Conservation (phyloP, 2,888 invertebrate genomes). For the Tetanocera ferruginea region DNA sequence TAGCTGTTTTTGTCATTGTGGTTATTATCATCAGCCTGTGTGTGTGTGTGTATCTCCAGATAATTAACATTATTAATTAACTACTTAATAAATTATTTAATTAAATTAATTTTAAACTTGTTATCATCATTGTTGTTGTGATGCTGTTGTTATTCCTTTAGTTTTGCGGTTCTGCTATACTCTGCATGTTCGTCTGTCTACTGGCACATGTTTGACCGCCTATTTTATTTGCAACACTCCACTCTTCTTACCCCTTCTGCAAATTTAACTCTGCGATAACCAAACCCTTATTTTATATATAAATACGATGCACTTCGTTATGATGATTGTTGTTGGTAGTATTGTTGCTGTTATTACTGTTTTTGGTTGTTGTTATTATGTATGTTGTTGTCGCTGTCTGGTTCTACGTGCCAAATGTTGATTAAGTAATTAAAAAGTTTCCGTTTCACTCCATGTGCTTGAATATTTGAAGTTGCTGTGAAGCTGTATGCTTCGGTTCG, state of each 20-base stretch:
- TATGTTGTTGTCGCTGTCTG: background rate
- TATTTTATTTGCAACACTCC: no score
- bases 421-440: slow-evolving; percentile 20
- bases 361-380: background rate
- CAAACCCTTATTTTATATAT: no score
- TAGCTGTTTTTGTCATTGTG: background rate
- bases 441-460: background rate
- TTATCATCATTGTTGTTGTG: background rate
- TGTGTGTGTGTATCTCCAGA: no score
- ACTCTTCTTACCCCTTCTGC: no score
- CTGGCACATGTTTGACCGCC: background rate
- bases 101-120: slow-evolving; percentile 12
- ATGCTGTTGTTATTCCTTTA: no score
- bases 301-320: no score
- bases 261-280: no score
- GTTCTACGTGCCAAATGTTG: slow-evolving; percentile 7
- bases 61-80: slow-evolving; percentile 15
- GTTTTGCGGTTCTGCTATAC: no score
- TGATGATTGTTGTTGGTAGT: background rate
- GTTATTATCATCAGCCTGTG: background rate
- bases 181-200: no score
- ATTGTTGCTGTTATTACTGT: background rate
- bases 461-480: background rate
- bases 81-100: slow-evolving; percentile 7
- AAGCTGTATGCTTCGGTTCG: background rate